These are phyloP conservation scores for Ceyx margarethae DNA, from an alignment of 2,113 vertebrate genomes.

Conservation along the genomic window DNA sequence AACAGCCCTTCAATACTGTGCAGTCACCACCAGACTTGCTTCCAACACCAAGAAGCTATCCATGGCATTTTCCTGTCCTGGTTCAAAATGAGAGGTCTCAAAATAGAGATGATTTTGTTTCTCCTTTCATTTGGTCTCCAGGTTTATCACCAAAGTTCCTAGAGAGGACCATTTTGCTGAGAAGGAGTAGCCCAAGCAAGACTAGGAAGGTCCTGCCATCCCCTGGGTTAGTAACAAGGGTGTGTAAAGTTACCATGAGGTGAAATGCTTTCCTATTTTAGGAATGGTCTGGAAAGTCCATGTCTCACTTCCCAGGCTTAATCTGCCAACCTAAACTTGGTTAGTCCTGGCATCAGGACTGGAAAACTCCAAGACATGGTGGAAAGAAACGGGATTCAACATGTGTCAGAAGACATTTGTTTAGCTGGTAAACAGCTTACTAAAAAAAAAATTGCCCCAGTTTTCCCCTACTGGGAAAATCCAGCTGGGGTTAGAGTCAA, in stretches of 20 bases:
- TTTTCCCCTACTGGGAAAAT: not conserved
- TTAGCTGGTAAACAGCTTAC: not conserved
- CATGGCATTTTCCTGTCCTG: not conserved
- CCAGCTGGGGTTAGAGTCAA: not conserved
- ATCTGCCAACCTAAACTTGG: not conserved
- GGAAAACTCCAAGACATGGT: not conserved
- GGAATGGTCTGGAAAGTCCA: not conserved
- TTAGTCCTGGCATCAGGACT: not conserved
- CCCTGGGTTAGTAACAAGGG: not conserved
- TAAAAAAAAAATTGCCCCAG: not conserved
- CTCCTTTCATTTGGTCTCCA: not conserved
- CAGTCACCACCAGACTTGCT: not conserved
- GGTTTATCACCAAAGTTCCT: not conserved
- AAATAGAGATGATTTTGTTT: not conserved
- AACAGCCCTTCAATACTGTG: fast-evolving
- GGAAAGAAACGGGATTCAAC: not conserved
- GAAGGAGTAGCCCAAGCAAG: not conserved
- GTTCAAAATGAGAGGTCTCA: not conserved
- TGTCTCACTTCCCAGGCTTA: not conserved
- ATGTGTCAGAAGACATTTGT: not conserved
- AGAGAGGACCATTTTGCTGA: not conserved
- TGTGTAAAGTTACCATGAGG: not conserved
- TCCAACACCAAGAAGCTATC: not conserved
- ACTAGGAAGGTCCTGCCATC: not conserved
- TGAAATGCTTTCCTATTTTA: not conserved